These are phyloP conservation scores for Serrognathus titanus DNA, from an alignment of 2,888 invertebrate genomes.

Conservation along the genomic window DNA sequence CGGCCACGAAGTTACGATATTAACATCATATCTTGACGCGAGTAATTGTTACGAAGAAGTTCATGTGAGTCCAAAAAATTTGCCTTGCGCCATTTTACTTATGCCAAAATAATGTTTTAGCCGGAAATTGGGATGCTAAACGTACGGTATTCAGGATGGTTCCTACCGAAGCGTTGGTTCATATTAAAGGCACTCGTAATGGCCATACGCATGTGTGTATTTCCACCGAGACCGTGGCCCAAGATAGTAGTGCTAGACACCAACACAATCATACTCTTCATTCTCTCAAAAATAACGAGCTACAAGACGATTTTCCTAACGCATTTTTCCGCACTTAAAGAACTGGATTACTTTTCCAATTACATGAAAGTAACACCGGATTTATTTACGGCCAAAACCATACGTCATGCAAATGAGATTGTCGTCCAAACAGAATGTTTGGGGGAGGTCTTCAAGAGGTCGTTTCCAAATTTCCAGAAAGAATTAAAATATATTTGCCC, in stretches of 20 bases:
- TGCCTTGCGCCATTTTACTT: background rate
- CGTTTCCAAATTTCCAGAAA: slow-evolving; percentile 33
- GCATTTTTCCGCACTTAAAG: slow-evolving; percentile 25
- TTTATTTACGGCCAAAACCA: slow-evolving; percentile 34
- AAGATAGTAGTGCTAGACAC: slow-evolving; percentile 38
- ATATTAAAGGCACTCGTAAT: slow-evolving; percentile 34
- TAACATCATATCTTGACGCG: slow-evolving; percentile 34
- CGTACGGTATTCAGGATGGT: slow-evolving; percentile 35
- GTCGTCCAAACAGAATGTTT: slow-evolving; percentile 39
- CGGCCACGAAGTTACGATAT: slow-evolving; percentile 38
- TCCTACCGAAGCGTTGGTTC: slow-evolving; percentile 34
- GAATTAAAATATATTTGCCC: slow-evolving; percentile 35
- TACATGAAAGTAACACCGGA: slow-evolving; percentile 35
- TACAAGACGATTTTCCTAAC: slow-evolving; percentile 38
- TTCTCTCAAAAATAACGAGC: slow-evolving; percentile 34
- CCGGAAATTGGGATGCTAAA: slow-evolving; percentile 32
- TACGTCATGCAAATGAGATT: slow-evolving; percentile 40
- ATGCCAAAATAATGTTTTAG: slow-evolving; percentile 10
- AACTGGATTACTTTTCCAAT: slow-evolving; percentile 21
- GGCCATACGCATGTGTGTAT: slow-evolving; percentile 34
- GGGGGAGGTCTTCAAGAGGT: slow-evolving; percentile 37
- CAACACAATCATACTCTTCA: slow-evolving; percentile 33
- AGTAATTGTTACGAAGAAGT: slow-evolving; percentile 34
- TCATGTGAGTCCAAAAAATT: slow-evolving; percentile 30
- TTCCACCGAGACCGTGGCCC: slow-evolving; percentile 36